A percentile compares a stretch with the other conserved stretches of the same genome.
Evolutionary conservation across 2,797 vertebrate genomes (phyloP).

Genomic region (Cichlasoma orientale): DNA sequence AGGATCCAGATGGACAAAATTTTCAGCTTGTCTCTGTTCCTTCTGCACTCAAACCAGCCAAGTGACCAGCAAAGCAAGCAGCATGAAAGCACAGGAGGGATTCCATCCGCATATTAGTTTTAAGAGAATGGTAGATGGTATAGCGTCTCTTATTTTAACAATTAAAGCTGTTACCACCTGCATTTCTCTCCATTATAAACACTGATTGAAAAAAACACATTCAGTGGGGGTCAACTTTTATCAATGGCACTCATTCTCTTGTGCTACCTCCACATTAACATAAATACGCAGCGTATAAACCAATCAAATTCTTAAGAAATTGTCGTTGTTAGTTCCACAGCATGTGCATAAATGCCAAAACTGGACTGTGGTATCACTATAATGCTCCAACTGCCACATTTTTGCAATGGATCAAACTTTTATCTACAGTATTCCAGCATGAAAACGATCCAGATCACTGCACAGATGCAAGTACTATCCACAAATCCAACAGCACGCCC

Average conservation of each 20-base stretch:
- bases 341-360: background rate
- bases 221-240: slow-evolving; percentile 12
- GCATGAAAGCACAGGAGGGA: slow-evolving; percentile 21
- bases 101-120: slow-evolving; percentile 30
- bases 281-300: background rate
- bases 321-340: background rate
- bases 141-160: background rate
- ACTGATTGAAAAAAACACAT: slow-evolving; percentile 13
- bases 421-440: background rate
- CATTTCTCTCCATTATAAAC: slow-evolving; percentile 21
- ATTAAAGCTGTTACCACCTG: background rate
- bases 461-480: background rate
- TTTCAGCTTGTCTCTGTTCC: slow-evolving; percentile 43
- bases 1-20: slow-evolving; percentile 71
- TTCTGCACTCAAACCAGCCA: slow-evolving; percentile 31
- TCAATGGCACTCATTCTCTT: slow-evolving; percentile 7
- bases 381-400: background rate
- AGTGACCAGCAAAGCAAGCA: slow-evolving; percentile 28
- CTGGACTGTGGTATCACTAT: background rate
- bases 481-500: background rate
- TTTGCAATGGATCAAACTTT: background rate
- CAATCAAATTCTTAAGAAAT: background rate
- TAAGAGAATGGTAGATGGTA: slow-evolving; percentile 10
- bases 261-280: background rate
- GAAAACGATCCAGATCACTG: slow-evolving; percentile 5